Conservation (phyloP, 37 sponge, comb jelly and placozoan genomes). For the Spongia lamella region DNA sequence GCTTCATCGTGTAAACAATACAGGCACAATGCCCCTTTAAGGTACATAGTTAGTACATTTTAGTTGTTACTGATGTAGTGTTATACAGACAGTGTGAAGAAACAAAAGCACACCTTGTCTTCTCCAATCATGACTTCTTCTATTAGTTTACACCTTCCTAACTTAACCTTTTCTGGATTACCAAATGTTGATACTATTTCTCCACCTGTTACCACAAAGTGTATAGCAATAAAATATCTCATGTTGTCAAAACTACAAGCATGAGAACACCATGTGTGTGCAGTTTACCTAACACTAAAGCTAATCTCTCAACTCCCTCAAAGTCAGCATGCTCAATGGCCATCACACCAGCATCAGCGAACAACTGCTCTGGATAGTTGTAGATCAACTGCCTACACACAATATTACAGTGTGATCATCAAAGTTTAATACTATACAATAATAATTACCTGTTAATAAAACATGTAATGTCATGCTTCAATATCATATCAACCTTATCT, state of each 20-base stretch:
- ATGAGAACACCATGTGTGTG: background rate
- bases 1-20: too few species aligned
- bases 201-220: conserved; percentile 55
- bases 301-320: conserved; percentile 95
- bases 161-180: conserved; percentile 88
- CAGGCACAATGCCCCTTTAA: too few species aligned
- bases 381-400: conserved; percentile 93
- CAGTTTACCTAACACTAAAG: conserved; percentile 76
- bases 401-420: background rate
- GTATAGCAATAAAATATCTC: background rate
- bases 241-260: background rate
- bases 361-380: conserved; percentile 99
- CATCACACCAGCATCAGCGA: conserved; percentile 96
- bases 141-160: conserved; percentile 94
- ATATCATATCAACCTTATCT: conserved; percentile 90
- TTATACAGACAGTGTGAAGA: too few species aligned
- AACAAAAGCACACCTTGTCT: conserved; percentile 86
- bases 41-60: too few species aligned
- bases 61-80: too few species aligned
- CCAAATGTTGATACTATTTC: conserved; percentile 99
- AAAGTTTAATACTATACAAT: too few species aligned
- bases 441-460: conserved; percentile 87
- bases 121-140: conserved; percentile 99
- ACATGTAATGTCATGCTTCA: conserved; percentile 92
- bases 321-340: conserved; percentile 99